Percentiles rank a stretch among this genome's conserved stretches.
Conservation (phyloP, 2,113 vertebrate genomes). For the Parus major region DNA sequence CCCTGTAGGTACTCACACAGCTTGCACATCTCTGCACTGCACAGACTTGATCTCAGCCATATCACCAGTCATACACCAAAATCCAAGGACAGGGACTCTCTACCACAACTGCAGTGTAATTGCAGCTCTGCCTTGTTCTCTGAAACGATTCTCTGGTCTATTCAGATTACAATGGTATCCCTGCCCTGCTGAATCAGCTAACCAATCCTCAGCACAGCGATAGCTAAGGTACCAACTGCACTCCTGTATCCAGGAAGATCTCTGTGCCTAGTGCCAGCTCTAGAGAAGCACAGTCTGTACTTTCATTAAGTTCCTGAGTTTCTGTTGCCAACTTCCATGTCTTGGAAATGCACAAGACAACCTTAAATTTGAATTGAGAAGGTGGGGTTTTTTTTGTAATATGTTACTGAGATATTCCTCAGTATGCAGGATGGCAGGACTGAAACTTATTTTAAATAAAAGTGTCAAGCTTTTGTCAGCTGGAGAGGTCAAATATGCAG, state of each 20-base stretch:
- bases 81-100: not conserved
- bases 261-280: not conserved
- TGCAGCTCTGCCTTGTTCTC: not conserved
- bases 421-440: not conserved
- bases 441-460: not conserved
- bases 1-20: not conserved
- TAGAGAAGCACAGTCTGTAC: not conserved
- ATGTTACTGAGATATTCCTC: not conserved
- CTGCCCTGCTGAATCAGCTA: not conserved
- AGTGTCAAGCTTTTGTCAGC: not conserved
- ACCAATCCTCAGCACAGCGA: not conserved
- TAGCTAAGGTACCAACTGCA: not conserved
- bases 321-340: not conserved
- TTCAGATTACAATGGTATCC: not conserved
- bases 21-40: not conserved
- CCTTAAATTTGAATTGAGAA: not conserved
- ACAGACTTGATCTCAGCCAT: not conserved
- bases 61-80: not conserved
- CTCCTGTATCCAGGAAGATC: not conserved
- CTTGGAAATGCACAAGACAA: not conserved
- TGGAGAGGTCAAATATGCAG: not conserved
- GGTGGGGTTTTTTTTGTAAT: not conserved
- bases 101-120: fast-evolving
- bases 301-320: constrained; percentile 17
- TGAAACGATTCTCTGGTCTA: not conserved